Percentiles rank a stretch among this genome's conserved stretches.
Conservation (phyloP, 2,888 invertebrate genomes). For the Xylocampa areola region DNA sequence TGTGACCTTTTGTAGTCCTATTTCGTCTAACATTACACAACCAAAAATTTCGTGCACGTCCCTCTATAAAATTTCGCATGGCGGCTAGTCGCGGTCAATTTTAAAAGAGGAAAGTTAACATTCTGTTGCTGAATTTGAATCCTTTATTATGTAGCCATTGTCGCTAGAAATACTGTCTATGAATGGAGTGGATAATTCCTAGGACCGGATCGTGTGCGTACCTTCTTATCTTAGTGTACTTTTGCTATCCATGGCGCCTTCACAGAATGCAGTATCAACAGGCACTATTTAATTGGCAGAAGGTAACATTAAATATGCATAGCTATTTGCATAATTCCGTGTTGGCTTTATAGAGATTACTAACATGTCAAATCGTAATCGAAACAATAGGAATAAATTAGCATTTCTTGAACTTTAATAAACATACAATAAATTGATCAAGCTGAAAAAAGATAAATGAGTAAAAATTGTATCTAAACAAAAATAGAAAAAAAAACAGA, state of each 20-base stretch:
- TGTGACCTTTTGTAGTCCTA: slow-evolving; percentile 67
- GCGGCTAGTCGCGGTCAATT: slow-evolving; percentile 52
- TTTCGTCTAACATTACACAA: slow-evolving; percentile 62
- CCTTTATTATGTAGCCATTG: slow-evolving; percentile 59
- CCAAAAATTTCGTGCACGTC: slow-evolving; percentile 66
- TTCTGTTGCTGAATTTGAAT: slow-evolving; percentile 66
- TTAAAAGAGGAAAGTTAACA: slow-evolving; percentile 63
- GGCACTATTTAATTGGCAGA: not conserved
- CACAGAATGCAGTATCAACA: slow-evolving; percentile 8
- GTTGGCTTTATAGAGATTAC: not conserved
- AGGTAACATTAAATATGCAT: slow-evolving; percentile 1
- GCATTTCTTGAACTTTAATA: not conserved
- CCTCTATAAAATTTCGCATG: slow-evolving; percentile 57
- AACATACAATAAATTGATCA: not conserved
- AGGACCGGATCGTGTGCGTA: slow-evolving; percentile 51
- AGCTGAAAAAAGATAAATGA: slow-evolving; percentile 5
- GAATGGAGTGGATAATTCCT: slow-evolving; percentile 57
- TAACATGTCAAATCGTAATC: not conserved
- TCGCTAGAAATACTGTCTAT: slow-evolving; percentile 64
- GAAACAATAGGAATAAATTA: slow-evolving; percentile 4
- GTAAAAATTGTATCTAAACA: slow-evolving; percentile 1
- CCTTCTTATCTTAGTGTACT: slow-evolving; percentile 34
- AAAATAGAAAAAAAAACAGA: slow-evolving; percentile 1
- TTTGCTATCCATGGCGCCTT: slow-evolving; percentile 33
- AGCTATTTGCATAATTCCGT: slow-evolving; percentile 3